These are phyloP conservation scores for Lateolabrax maculatus DNA, from an alignment of 2,797 vertebrate genomes.

Conservation along the genomic window DNA sequence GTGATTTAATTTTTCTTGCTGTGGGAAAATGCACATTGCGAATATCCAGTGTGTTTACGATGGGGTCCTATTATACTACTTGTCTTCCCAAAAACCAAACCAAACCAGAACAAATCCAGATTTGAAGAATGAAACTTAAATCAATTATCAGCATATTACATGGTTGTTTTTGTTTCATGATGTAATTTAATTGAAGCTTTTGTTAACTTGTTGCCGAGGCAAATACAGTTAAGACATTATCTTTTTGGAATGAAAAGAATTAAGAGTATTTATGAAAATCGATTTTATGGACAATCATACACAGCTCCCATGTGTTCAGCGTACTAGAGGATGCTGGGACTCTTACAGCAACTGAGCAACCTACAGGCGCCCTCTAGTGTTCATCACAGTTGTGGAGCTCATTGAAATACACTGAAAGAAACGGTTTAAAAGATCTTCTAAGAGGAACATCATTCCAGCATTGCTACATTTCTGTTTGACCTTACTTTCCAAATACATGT, in stretches of 20 bases:
- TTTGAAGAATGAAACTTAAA: background rate
- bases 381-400: background rate
- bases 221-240: slow-evolving; percentile 31
- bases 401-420: background rate
- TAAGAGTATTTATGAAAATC: slow-evolving; percentile 53
- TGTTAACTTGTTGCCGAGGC: slow-evolving; percentile 26
- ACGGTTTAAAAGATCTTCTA: background rate
- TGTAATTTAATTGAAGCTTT: slow-evolving; percentile 13
- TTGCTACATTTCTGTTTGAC: background rate
- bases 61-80: background rate
- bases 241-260: slow-evolving; percentile 44
- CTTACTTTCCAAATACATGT: background rate
- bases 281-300: slow-evolving; percentile 36
- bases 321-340: slow-evolving; percentile 18
- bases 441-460: background rate
- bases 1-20: background rate
- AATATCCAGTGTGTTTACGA: background rate
- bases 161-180: background rate
- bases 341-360: slow-evolving; percentile 57
- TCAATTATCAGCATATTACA: background rate
- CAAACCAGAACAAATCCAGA: background rate
- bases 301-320: slow-evolving; percentile 45
- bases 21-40: background rate
- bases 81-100: background rate
- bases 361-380: slow-evolving; percentile 85